These are phyloP conservation scores for Drosophila guanche DNA, from an alignment of 1,140 invertebrate genomes.

Conservation along the genomic window DNA sequence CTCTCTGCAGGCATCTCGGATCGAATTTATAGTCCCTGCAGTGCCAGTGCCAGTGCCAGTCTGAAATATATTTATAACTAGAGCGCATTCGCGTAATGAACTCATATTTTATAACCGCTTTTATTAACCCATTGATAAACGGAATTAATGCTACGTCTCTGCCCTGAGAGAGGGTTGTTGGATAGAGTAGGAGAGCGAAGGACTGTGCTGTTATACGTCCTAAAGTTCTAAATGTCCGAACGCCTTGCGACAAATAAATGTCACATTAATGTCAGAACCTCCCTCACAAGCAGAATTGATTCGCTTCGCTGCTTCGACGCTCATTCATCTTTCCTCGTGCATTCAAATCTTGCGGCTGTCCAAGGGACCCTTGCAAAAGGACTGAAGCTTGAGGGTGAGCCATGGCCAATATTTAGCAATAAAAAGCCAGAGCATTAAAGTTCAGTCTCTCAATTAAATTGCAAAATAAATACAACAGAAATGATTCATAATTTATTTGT, in stretches of 20 bases:
- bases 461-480: too few species aligned
- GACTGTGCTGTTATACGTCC: slow-evolving; percentile 23
- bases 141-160: slow-evolving; percentile 70
- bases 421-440: too few species aligned
- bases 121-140: slow-evolving; percentile 82
- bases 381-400: neutral
- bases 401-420: too few species aligned
- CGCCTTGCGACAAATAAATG: slow-evolving; percentile 76
- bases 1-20: slow-evolving; percentile 49
- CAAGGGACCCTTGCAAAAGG: slow-evolving; percentile 4
- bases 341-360: slow-evolving; percentile 61
- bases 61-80: slow-evolving; percentile 71
- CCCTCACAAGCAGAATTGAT: slow-evolving; percentile 68
- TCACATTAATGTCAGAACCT: slow-evolving; percentile 78
- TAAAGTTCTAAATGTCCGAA: slow-evolving; percentile 49
- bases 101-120: slow-evolving; percentile 78
- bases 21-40: slow-evolving; percentile 78
- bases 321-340: slow-evolving; percentile 13
- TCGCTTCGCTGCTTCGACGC: slow-evolving; percentile 34
- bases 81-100: slow-evolving; percentile 67
- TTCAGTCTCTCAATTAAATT: too few species aligned
- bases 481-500: neutral
- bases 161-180: slow-evolving; percentile 12
- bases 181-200: slow-evolving; percentile 9
- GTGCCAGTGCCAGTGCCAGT: slow-evolving; percentile 46